Evolutionary conservation across 23 tunicate genomes (phyloP).

Genomic region (Styela clava): DNA sequence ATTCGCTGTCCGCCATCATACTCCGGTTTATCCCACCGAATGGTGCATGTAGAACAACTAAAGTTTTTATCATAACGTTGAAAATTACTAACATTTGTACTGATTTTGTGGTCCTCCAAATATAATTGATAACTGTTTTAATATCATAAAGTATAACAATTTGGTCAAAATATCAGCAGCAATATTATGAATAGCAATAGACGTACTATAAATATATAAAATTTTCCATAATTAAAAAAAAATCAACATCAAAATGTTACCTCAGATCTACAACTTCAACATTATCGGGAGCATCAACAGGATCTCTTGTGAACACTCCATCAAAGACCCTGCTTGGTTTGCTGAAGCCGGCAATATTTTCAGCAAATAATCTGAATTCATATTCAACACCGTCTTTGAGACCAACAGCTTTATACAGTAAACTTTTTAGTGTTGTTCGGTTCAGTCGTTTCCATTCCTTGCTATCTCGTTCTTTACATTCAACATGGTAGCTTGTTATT

Average conservation of each 20-base stretch:
- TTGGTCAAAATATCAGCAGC: too few species aligned
- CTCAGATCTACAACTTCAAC: slow-evolving; percentile 72
- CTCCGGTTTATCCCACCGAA: slow-evolving; percentile 88
- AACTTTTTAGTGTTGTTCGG: slow-evolving; percentile 49
- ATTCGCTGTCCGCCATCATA: slow-evolving; percentile 89
- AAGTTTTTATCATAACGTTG: neutral
- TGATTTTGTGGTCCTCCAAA: too few species aligned
- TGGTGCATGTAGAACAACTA: slow-evolving; percentile 59
- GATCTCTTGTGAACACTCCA: slow-evolving; percentile 64
- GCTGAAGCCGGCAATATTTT: slow-evolving; percentile 84
- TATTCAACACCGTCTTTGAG: slow-evolving; percentile 90
- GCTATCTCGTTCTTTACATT: slow-evolving; percentile 76
- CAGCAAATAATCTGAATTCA: slow-evolving; percentile 80
- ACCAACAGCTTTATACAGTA: slow-evolving; percentile 44
- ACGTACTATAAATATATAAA: too few species aligned
- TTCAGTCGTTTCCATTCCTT: slow-evolving; percentile 79
- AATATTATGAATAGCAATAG: too few species aligned
- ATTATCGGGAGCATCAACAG: slow-evolving; percentile 78
- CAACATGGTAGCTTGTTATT: slow-evolving; percentile 80
- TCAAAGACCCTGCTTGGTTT: slow-evolving; percentile 62
- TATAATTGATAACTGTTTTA: too few species aligned
- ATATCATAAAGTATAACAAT: too few species aligned
- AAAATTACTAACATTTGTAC: neutral
- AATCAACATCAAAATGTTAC: neutral
- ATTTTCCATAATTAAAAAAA: neutral